Base-by-base conservation (phyloP, 2,888 invertebrate species). In the Plagiodera versicolora region DNA sequence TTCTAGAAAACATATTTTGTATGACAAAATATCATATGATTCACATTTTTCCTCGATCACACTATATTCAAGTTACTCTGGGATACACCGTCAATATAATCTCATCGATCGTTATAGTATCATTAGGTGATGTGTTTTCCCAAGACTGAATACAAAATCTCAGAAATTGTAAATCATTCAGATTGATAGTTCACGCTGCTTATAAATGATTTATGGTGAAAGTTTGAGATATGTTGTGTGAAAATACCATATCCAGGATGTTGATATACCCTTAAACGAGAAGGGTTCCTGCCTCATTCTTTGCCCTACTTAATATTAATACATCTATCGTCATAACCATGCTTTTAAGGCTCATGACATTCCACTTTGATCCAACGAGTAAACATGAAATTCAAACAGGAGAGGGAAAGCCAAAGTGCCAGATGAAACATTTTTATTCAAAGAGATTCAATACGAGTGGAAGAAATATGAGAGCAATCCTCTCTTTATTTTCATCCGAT, bases 221-320 rank as follows among this genome's bases (percentile, higher is more conserved):
- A 39, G 10, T 32, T 11, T 11, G 11, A 32, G 32, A 32, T 32
- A 11, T 32, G 39, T 39, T 39, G 39, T 39, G 39, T 39, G 39
- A 39, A 39, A 39, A 39, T 39, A 14, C 39, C 14, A n/a, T 39
- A 39, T 39, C 39, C 39, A n/a, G n/a, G 39, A 39, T 39, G 14
- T 39, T 14, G n/a, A 39, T 39, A 14, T 14, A 39, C 39, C 39
- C 39, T 39, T 39, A 6, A 51, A 45, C 54, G 47, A 54, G 60
- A 67, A 70, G 67, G 67, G 69, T 66, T 67, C 65, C 55, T 45
- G 45, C 61, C 64, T 64, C 60, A 67, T 68, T 64, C 65, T 66
- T 53, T 24, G 58, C 62, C 68, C 70, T 73, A 67, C 70, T 75
- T 73, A 75, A 75, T 74, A 75, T 75, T 75, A 72, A 75, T 74